Conservation (phyloP, 2,888 invertebrate genomes). For the Coleophora flavipennella region DNA sequence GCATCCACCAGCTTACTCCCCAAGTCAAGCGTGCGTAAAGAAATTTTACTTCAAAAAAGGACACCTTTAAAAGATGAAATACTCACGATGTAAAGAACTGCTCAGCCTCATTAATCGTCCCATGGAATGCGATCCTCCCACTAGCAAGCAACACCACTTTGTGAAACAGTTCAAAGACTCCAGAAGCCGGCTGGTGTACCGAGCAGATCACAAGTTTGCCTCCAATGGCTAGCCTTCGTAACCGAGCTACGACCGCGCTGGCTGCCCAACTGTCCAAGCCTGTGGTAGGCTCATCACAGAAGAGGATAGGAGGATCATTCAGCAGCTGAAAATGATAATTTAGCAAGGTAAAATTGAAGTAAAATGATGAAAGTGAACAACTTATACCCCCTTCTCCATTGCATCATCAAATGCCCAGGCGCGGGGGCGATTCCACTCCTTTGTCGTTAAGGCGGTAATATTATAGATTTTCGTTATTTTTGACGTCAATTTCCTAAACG, state of each 20-base stretch:
- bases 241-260: conserved; percentile 80
- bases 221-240: conserved; percentile 75
- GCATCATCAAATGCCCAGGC: too few relatives aligned
- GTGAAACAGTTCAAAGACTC: conserved; percentile 87
- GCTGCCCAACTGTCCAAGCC: conserved; percentile 94
- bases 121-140: conserved; percentile 85
- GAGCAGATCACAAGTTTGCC: conserved; percentile 89
- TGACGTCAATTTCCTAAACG: too few relatives aligned
- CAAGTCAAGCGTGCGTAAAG: too few relatives aligned
- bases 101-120: conserved; percentile 78
- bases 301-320: conserved; percentile 89
- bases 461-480: too few relatives aligned
- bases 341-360: conserved; percentile 1
- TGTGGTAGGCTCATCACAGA: conserved; percentile 95
- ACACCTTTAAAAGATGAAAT: neutral
- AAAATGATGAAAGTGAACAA: too few relatives aligned
- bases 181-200: conserved; percentile 93
- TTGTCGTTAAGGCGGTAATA: too few relatives aligned
- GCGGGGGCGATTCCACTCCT: too few relatives aligned
- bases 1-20: too few relatives aligned
- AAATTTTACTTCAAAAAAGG: too few relatives aligned
- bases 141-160: conserved; percentile 83
- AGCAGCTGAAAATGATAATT: conserved; percentile 77
- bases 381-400: too few relatives aligned
- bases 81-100: conserved; percentile 79